Conservation (phyloP, 2,113 vertebrate genomes). For the Grammomys dolichurus region DNA sequence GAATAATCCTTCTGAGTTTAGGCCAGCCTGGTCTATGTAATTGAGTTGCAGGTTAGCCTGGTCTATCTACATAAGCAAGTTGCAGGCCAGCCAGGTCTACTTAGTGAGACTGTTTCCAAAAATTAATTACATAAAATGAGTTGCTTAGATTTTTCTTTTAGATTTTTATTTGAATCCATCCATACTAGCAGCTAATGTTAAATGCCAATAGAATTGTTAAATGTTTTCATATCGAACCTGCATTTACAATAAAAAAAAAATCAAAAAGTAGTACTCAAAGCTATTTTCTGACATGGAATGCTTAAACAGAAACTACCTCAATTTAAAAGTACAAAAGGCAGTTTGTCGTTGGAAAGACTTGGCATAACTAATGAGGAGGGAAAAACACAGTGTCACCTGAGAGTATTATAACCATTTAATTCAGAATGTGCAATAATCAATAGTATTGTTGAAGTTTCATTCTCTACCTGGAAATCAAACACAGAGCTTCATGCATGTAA, state of each 20-base stretch:
- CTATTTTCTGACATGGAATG: background rate
- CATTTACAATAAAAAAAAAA: background rate
- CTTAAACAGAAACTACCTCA: slow-evolving; percentile 20
- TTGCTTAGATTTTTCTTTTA: background rate
- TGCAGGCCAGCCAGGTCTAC: background rate
- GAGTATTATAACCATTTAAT: slow-evolving; percentile 31
- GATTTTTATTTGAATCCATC: background rate
- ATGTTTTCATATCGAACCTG: background rate
- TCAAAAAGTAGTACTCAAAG: background rate
- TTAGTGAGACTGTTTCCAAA: background rate
- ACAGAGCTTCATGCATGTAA: background rate
- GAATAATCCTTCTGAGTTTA: background rate
- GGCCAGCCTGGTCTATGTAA: background rate
- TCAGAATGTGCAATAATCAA: slow-evolving; percentile 22
- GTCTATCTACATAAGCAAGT: too few relatives aligned
- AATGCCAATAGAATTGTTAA: background rate
- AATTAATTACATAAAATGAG: background rate
- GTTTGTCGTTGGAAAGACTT: background rate
- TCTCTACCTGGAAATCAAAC: background rate
- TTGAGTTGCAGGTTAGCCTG: background rate
- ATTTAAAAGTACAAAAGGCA: background rate
- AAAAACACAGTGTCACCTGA: slow-evolving; percentile 11
- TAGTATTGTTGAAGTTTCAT: background rate
- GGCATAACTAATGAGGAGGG: background rate
- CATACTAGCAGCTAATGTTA: background rate